Evolutionary conservation across 1,140 invertebrate species (phyloP).

Genomic region (Hyles euphorbiae): DNA sequence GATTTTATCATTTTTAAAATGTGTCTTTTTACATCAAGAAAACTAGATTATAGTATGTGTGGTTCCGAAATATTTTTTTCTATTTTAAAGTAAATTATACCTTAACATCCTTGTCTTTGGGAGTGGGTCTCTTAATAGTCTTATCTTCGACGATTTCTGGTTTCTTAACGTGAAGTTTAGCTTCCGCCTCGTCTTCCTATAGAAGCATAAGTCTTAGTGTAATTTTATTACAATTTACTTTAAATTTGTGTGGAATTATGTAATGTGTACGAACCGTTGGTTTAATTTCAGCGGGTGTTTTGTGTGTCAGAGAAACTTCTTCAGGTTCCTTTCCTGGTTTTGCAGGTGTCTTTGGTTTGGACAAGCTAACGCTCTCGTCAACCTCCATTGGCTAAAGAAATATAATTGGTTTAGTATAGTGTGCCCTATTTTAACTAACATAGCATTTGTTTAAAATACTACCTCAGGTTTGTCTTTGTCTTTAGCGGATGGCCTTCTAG

Average conservation of each 20-base stretch:
- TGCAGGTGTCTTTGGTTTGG: slow-evolving; percentile 53
- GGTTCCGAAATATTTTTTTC: neutral
- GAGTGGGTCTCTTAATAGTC: slow-evolving; percentile 59
- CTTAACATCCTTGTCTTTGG: slow-evolving; percentile 53
- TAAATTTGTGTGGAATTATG: neutral
- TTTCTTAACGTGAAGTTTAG: slow-evolving; percentile 65
- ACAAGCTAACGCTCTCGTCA: slow-evolving; percentile 57
- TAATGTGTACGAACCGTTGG: slow-evolving; percentile 61
- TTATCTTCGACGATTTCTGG: slow-evolving; percentile 66
- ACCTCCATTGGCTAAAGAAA: slow-evolving; percentile 65
- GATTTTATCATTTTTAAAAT: slow-evolving; percentile 16
- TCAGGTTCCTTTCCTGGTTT: slow-evolving; percentile 61
- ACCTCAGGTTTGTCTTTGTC: slow-evolving; percentile 66
- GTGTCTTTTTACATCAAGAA: slow-evolving; percentile 1
- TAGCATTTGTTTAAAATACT: slow-evolving; percentile 18
- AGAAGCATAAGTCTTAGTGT: slow-evolving; percentile 21
- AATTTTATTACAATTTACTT: neutral
- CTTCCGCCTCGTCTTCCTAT: slow-evolving; percentile 64
- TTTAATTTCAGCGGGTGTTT: slow-evolving; percentile 64
- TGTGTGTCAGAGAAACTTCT: slow-evolving; percentile 66
- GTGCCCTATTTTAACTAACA: slow-evolving; percentile 24
- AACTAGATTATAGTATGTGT: neutral
- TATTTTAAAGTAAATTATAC: slow-evolving; percentile 27
- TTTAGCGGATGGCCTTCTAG: slow-evolving; percentile 59
- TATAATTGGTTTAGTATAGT: slow-evolving; percentile 13